phyloP scores from a whole-genome alignment of 1,140 invertebrate genomes.

The Kradibia gibbosae region DNA sequence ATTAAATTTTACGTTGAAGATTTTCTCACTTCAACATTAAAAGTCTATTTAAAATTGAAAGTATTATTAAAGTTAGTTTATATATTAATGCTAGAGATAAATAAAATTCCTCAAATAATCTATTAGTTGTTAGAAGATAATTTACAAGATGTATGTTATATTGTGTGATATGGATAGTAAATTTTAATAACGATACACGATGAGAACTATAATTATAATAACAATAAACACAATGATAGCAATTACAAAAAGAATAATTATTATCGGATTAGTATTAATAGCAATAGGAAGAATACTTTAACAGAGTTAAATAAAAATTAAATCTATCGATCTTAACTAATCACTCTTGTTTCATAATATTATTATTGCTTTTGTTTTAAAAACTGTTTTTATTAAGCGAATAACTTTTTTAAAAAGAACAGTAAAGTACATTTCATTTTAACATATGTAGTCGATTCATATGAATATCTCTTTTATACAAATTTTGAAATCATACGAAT shows the following conservation, averaged over 20 bases:
- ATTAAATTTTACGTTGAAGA: constrained; percentile 8
- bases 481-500: constrained; percentile 25
- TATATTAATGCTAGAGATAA: neutral
- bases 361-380: neutral
- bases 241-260: neutral
- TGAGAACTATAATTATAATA: neutral
- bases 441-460: neutral
- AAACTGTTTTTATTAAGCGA: neutral
- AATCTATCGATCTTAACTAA: neutral
- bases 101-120: neutral
- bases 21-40: constrained; percentile 28
- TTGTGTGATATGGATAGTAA: too few relatives aligned
- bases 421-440: constrained; percentile 15
- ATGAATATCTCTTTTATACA: constrained; percentile 9
- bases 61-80: neutral
- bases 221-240: neutral
- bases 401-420: constrained; percentile 18
- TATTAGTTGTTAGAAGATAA: neutral
- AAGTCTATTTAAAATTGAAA: too few relatives aligned
- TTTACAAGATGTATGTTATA: neutral
- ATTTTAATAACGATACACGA: neutral
- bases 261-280: neutral
- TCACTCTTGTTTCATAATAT: neutral
- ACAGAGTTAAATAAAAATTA: neutral
- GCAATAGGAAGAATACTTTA: neutral